Base-by-base conservation (phyloP, 2,113 vertebrate genomes). In the Talpa occidentalis region DNA sequence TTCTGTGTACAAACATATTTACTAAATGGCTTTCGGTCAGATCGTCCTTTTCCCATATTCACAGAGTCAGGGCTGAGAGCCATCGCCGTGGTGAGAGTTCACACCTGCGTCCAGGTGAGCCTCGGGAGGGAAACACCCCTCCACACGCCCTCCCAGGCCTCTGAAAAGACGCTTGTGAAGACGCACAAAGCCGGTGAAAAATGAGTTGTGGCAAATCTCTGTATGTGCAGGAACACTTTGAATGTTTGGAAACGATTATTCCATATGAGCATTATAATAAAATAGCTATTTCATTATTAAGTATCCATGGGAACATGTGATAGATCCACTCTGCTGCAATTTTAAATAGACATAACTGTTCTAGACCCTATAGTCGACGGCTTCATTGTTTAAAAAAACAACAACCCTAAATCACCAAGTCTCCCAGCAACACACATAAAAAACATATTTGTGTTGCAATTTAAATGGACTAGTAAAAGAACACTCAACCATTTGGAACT, bases 391-490 rank as follows among this genome's bases (percentile, higher is more conserved):
- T 47, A 14, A 35, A 87, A 80, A 44, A 60, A 74, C 44, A 42
- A 67, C 30, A 88, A 92, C 49, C 14, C 42, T 90, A 95, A 94
- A 85, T 95, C 69, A 77, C 89, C 60, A 88, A 56, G 56, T 94
- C 93, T 94, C 92, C 44, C 73, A 88, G 93, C 44, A 95, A 88
- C 49, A 93, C 80, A 93, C 40, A 91, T 87, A 91, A 95, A 98
- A 98, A 98, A 97, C 69, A 74, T 96, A 97, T 97, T 97, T 97
- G 92, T 95, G 64, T 91, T 97, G 88, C 82, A 97, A 97, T 97
- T 95, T 98, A 97, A 98, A 97, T 93, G 80, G 95, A 97, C 90
- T 97, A 97, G 97, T 97, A 98, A 97, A 98, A 90, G 96, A 98
- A 97, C 82, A 97, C 94, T 97, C 95, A 97, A 86, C 97, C 95